A percentile compares a stretch with the other conserved stretches of the same genome.
Conservation (phyloP, 2,113 vertebrate species). For the Silurus glanis region DNA sequence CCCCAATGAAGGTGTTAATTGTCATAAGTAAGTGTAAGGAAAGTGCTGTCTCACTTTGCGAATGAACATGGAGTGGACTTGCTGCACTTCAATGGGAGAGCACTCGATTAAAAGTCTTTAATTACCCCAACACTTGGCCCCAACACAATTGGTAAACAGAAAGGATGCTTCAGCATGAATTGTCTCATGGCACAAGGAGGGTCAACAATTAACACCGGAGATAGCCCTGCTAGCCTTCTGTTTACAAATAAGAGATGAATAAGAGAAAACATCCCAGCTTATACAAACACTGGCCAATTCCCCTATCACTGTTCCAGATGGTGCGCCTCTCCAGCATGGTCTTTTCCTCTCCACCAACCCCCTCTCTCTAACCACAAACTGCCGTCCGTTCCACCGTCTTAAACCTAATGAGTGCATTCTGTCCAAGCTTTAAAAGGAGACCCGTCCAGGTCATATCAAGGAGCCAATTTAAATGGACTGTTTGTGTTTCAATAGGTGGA, state of each 20-base stretch:
- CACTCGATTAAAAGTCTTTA: conserved; percentile 47
- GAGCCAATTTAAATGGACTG: conserved; percentile 57
- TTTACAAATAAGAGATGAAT: conserved; percentile 41
- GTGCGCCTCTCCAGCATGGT: conserved; percentile 31
- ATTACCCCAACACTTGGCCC: conserved; percentile 37
- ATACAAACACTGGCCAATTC: conserved; percentile 51
- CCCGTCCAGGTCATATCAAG: conserved; percentile 36
- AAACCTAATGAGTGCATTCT: conserved; percentile 54
- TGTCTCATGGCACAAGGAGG: conserved; percentile 36
- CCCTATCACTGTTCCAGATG: conserved; percentile 48
- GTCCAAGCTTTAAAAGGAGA: conserved; percentile 40
- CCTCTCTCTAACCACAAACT: conserved; percentile 26
- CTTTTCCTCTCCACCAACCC: conserved; percentile 26
- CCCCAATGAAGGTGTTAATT: conserved; percentile 44
- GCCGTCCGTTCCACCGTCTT: conserved; percentile 48
- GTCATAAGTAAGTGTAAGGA: conserved; percentile 49
- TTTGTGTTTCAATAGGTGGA: conserved; percentile 60
- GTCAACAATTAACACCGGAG: conserved; percentile 40
- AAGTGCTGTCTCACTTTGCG: conserved; percentile 22
- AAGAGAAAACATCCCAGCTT: conserved; percentile 47
- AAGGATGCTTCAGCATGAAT: conserved; percentile 39
- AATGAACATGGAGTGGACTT: conserved; percentile 41
- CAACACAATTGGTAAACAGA: conserved; percentile 42
- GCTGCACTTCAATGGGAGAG: conserved; percentile 38
- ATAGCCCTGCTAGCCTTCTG: conserved; percentile 37